Percentiles rank a stretch among this genome's conserved stretches.
Evolutionary conservation across 2,888 invertebrate genomes (phyloP).

Genomic region (Cartodere bifasciata): DNA sequence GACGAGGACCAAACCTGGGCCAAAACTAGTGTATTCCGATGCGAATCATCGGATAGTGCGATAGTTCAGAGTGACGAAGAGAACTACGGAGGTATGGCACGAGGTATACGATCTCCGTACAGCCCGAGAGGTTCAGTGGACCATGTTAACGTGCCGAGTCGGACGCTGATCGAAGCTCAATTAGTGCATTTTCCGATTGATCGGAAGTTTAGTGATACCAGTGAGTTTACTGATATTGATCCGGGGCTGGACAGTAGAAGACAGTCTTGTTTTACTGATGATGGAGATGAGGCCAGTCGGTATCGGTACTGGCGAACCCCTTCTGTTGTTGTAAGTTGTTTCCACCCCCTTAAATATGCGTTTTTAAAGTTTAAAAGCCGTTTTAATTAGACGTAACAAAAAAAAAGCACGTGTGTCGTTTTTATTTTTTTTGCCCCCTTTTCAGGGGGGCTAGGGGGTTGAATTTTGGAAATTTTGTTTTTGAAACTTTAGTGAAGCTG

Average conservation of each 20-base stretch:
- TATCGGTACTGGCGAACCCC: slow-evolving; percentile 63
- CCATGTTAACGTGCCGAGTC: slow-evolving; percentile 31
- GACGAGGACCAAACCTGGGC: slow-evolving; percentile 23
- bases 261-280: slow-evolving; percentile 39
- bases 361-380: no score
- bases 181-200: slow-evolving; percentile 39
- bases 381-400: no score
- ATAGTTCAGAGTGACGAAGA: slow-evolving; percentile 40
- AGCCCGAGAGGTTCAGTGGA: slow-evolving; percentile 32
- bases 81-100: slow-evolving; percentile 5
- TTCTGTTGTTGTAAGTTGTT: slow-evolving; percentile 74
- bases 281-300: slow-evolving; percentile 35
- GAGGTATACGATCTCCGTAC: slow-evolving; percentile 19
- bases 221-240: slow-evolving; percentile 24
- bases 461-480: no score
- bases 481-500: no score
- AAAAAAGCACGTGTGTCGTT: no score
- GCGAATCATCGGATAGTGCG: slow-evolving; percentile 41
- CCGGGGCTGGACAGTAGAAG: slow-evolving; percentile 32
- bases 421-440: no score
- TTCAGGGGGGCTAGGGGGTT: no score
- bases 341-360: no score
- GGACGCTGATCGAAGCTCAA: slow-evolving; percentile 44
- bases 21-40: slow-evolving; percentile 30
- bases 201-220: slow-evolving; percentile 36